Evolutionary conservation across 2,888 invertebrate genomes (phyloP).

Genomic region (Taphrorychus bicolor): DNA sequence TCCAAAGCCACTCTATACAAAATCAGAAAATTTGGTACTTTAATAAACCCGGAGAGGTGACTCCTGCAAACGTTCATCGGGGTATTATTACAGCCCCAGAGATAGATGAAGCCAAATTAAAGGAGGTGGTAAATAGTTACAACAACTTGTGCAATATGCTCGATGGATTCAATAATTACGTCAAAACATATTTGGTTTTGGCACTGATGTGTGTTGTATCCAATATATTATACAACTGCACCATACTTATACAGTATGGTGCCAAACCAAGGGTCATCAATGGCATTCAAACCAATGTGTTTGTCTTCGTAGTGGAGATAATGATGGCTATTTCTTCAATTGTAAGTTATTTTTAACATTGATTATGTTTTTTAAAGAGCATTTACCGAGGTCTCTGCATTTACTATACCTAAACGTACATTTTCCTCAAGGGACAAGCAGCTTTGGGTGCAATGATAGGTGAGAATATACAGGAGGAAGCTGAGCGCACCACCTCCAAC

Average conservation of each 20-base stretch:
- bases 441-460: conserved; percentile 18
- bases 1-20: background rate
- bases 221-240: conserved; percentile 13
- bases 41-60: background rate
- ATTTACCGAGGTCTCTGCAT: background rate
- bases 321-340: background rate
- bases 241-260: conserved; percentile 2
- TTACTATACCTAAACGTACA: background rate
- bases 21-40: background rate
- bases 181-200: background rate
- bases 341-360: too few relatives aligned
- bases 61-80: background rate
- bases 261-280: background rate
- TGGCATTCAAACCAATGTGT: background rate
- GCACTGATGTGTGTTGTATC: background rate
- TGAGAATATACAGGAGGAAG: conserved; percentile 12
- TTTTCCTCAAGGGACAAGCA: conserved; percentile 15
- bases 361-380: background rate
- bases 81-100: too few relatives aligned
- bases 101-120: background rate
- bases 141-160: conserved; percentile 4
- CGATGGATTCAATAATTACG: conserved; percentile 5
- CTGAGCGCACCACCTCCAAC: conserved; percentile 3
- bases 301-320: conserved; percentile 3
- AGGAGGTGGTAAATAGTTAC: background rate